Conservation (phyloP, 2,888 invertebrate species). For the Drosophila formosana region DNA sequence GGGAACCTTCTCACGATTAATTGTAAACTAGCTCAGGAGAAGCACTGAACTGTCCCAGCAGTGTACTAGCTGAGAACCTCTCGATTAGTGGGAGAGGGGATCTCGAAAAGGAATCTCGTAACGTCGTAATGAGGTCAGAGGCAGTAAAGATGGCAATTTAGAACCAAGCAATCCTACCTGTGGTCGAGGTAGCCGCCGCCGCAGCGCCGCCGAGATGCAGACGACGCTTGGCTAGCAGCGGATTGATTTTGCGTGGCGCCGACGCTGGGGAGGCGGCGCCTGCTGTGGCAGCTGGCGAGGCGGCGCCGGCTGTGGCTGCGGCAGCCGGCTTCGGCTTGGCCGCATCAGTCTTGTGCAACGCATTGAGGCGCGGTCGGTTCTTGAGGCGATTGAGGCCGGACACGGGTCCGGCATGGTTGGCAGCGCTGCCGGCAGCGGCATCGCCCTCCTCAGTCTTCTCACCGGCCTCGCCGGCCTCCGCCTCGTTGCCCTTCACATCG, state of each 20-base stretch:
- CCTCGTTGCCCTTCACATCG: constrained; percentile 74
- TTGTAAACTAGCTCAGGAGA: no score
- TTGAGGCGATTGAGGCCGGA: constrained; percentile 84
- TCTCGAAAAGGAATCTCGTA: no score
- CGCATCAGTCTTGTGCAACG: constrained; percentile 83
- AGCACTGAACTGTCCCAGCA: no score
- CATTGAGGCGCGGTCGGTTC: constrained; percentile 84
- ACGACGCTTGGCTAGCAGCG: constrained; percentile 84
- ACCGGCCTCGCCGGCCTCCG: constrained; percentile 41
- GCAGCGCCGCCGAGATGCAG: constrained; percentile 83
- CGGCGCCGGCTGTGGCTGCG: constrained; percentile 34
- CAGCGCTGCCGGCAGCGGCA: constrained; percentile 41
- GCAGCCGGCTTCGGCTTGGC: constrained; percentile 75
- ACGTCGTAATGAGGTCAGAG: no score
- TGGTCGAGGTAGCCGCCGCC: constrained; percentile 82
- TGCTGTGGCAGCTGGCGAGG: constrained; percentile 33
- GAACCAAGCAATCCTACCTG: constrained; percentile 68
- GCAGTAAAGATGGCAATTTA: neutral
- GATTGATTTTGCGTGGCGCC: constrained; percentile 83
- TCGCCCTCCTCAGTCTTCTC: constrained; percentile 65
- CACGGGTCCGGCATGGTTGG: constrained; percentile 61
- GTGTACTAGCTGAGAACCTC: no score
- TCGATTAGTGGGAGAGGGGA: no score
- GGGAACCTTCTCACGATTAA: no score
- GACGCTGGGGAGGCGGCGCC: constrained; percentile 46